A percentile compares a stretch with the other conserved stretches of the same genome.
Evolutionary conservation across 2,113 vertebrate genomes (phyloP).

Genomic region (Indri indri): DNA sequence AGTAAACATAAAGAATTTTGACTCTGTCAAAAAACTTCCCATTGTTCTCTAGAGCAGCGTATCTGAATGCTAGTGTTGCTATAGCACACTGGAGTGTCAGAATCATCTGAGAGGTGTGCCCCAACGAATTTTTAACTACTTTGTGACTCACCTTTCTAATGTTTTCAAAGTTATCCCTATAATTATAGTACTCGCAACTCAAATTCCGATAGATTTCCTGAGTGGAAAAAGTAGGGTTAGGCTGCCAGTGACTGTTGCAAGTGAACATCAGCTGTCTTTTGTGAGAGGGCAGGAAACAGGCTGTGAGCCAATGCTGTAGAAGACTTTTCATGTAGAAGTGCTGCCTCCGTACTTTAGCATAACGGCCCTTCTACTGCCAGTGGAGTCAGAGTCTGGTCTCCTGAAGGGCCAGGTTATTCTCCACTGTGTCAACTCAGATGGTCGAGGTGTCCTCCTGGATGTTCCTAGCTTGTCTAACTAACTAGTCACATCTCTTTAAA

Average conservation of each 20-base stretch:
- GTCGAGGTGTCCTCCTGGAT: background rate
- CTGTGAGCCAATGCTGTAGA: background rate
- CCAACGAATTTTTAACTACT: background rate
- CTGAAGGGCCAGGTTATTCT: background rate
- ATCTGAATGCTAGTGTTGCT: background rate
- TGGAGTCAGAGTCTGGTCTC: background rate
- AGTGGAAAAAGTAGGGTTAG: background rate
- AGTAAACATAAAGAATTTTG: background rate
- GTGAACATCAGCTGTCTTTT: background rate
- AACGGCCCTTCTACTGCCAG: background rate
- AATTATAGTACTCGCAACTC: background rate
- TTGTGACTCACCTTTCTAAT: background rate
- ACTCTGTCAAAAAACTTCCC: background rate
- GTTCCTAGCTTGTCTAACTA: background rate
- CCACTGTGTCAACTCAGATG: background rate
- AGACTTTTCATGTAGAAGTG: rapidly evolving
- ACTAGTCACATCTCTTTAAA: background rate
- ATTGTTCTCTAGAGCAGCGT: background rate
- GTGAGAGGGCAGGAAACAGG: background rate
- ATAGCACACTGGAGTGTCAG: background rate
- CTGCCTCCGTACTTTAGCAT: background rate
- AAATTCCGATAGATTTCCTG: background rate
- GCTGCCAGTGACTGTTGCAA: background rate
- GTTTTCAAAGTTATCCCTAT: background rate
- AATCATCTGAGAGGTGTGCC: background rate